Evolutionary conservation across 2,888 invertebrate genomes (phyloP).

Genomic region (Cancer borealis): DNA sequence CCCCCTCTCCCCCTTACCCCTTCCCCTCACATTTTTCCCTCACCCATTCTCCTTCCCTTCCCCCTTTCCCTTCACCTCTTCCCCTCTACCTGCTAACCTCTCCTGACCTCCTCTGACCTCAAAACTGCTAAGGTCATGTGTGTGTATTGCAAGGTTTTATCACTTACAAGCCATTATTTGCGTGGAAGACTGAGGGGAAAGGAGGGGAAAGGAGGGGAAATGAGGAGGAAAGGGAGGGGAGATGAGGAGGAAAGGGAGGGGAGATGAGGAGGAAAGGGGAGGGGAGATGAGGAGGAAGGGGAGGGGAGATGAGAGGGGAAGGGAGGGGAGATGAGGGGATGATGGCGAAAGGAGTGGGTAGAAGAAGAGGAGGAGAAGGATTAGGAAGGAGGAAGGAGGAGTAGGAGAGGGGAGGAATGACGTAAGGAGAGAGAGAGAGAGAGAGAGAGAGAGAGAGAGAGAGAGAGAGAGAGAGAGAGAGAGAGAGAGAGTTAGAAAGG

Average conservation of each 20-base stretch:
- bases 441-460: not conserved
- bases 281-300: not conserved
- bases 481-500: not conserved
- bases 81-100: constrained; percentile 14
- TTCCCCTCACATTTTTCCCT: not conserved
- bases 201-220: not conserved
- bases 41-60: not conserved
- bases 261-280: not conserved
- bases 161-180: not conserved
- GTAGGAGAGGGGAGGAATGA: not conserved
- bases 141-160: constrained; percentile 38
- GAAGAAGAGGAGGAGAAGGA: not conserved
- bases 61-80: not conserved
- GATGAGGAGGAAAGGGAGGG: not conserved
- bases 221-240: not conserved
- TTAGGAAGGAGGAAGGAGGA: not conserved
- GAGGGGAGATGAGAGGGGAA: not conserved
- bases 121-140: not conserved
- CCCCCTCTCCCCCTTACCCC: too few species aligned
- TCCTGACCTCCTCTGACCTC: not conserved
- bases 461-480: not conserved
- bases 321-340: not conserved
- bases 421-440: not conserved
- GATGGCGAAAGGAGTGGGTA: not conserved
- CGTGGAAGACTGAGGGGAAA: not conserved